Evolutionary conservation across 2,113 vertebrate species (phyloP).

Genomic region (Cololabis saira): DNA sequence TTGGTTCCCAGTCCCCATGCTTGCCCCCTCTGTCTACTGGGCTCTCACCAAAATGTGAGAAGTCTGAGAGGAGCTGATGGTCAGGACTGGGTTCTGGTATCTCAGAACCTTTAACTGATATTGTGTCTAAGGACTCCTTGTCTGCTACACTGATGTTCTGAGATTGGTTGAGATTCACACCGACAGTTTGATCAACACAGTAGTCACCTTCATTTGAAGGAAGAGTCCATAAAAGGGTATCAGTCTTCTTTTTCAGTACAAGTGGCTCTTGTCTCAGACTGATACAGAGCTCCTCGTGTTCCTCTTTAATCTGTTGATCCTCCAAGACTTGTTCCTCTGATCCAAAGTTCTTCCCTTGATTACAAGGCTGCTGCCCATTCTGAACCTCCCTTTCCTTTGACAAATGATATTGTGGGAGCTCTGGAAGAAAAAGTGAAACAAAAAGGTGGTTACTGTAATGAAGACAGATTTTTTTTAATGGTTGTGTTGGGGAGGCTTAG

Average conservation of each 20-base stretch:
- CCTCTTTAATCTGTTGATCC: constrained; percentile 8
- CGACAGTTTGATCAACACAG: neutral
- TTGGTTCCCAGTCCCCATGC: too few relatives aligned
- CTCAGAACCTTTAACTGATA: too few relatives aligned
- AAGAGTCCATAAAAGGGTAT: constrained; percentile 1
- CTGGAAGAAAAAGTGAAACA: constrained; percentile 8
- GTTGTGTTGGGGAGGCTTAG: too few relatives aligned
- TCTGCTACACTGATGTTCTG: neutral
- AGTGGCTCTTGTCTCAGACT: constrained; percentile 12
- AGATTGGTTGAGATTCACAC: neutral
- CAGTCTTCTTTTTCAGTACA: constrained; percentile 5
- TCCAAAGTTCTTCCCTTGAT: constrained; percentile 11
- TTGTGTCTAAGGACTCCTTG: neutral
- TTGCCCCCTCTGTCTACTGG: too few relatives aligned
- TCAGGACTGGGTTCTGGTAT: too few relatives aligned
- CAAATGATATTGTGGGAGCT: constrained; percentile 6
- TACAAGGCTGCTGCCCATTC: constrained; percentile 7
- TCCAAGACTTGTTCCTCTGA: constrained; percentile 7
- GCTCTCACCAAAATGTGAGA: too few relatives aligned
- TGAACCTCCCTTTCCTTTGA: neutral
- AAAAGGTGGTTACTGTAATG: too few relatives aligned
- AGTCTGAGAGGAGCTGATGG: too few relatives aligned
- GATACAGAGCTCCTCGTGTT: constrained; percentile 7
- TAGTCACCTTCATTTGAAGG: neutral
- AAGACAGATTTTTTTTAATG: too few relatives aligned